Base-by-base conservation (phyloP, 2,888 invertebrate genomes). In the Synergus japonicus region DNA sequence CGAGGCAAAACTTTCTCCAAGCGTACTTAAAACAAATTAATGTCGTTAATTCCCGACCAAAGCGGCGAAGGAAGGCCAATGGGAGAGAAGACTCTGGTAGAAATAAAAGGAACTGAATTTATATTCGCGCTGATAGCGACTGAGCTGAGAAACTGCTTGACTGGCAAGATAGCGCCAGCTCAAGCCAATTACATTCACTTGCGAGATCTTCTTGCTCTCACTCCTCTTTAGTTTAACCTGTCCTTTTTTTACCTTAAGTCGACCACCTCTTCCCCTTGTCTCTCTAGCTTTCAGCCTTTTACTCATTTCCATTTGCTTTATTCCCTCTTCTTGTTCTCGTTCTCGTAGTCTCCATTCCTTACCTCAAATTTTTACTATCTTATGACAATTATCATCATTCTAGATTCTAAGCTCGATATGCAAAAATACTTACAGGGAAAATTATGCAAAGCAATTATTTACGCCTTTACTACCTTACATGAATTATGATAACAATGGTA, bases 101-200 rank as follows among this genome's bases (percentile, higher is more conserved):
- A 88, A 89, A 87, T 86, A 90, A 90, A 88, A 87, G 85, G 84
- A 73, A 85, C 79, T 80, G 86, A 90, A 91, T 91, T 91, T 90
- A 90, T 91, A 90, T 90, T 90, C 90, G 87, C 84, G 88, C 89
- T 90, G 89, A 90, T 91, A 91, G 89, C 88, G 87, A 86, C 83
- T 87, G 87, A 87, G 87, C 77, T 66, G 88, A 89, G 90, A 90
- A 90, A 90, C 88, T 90, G 90, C 90, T 90, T 89, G 90, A 90
- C 89, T 88, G 87, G 90, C 87, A 88, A 89, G 90, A 91, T 90
- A 90, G 88, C 87, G 86, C 87, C 84, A 83, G 86, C 88, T 88
- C 87, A 86, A 89, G 89, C 90, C 91, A 91, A 91, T 91, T 91
- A 90, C 89, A 90, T 91, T 91, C 90, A 90, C 90, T 91, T 88